phyloP scores from a whole-genome alignment of 2,113 vertebrate genomes.

The Heterochromis multidens region DNA sequence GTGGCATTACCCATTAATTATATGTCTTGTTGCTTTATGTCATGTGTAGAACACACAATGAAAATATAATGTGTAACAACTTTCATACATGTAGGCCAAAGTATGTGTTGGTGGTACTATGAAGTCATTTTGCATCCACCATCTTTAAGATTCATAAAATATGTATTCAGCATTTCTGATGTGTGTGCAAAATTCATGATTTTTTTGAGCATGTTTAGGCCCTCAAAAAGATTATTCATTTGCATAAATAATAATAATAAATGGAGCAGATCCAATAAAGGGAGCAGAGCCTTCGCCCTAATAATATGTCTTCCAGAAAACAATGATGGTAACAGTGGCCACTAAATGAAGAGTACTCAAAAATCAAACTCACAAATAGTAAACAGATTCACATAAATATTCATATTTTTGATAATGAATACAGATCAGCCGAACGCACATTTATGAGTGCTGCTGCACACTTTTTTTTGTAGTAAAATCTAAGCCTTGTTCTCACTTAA shows the following conservation, averaged over 20 bases:
- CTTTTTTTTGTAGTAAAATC: not conserved
- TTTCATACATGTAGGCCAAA: not conserved
- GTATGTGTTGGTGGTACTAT: not conserved
- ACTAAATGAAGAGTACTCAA: not conserved
- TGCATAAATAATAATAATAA: not conserved
- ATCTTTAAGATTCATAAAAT: not conserved
- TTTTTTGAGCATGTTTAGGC: not conserved
- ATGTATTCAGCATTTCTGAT: not conserved
- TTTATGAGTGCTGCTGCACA: not conserved
- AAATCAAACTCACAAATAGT: not conserved
- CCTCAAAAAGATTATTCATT: not conserved
- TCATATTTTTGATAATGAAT: not conserved
- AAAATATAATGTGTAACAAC: not conserved
- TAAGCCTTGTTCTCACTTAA: constrained; percentile 7
- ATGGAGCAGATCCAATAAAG: not conserved
- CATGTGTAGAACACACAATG: not conserved
- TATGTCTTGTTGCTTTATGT: not conserved
- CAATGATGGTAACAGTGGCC: not conserved
- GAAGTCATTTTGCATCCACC: too few relatives aligned
- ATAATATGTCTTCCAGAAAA: not conserved
- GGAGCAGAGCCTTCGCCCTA: not conserved
- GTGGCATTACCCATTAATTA: not conserved
- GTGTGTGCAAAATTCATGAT: accelerated
- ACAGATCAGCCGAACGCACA: not conserved
- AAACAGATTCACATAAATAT: not conserved